Evolutionary conservation across 2,113 vertebrate species (phyloP).

Genomic region (Poeciliopsis retropinna): DNA sequence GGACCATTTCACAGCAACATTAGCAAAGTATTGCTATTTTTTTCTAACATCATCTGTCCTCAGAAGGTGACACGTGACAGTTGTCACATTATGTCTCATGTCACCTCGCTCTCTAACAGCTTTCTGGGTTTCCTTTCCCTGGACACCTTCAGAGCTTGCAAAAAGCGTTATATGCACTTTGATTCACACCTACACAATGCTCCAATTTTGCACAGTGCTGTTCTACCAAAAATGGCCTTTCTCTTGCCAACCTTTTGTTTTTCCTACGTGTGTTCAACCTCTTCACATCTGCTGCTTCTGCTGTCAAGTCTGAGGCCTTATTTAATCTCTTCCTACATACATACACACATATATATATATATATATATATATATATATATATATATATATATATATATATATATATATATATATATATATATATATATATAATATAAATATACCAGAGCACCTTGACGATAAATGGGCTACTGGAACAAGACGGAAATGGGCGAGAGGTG

Average conservation of each 20-base stretch:
- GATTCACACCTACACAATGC: conserved; percentile 37
- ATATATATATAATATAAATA: too few species aligned
- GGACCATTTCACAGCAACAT: conserved; percentile 43
- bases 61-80: conserved; percentile 58
- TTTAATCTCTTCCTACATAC: conserved; percentile 32
- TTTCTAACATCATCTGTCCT: conserved; percentile 27
- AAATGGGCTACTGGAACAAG: too few species aligned
- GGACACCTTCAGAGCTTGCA: conserved; percentile 31
- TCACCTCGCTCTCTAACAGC: conserved; percentile 38
- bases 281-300: conserved; percentile 7
- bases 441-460: too few species aligned
- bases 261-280: neutral
- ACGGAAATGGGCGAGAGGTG: too few species aligned
- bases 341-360: conserved; percentile 7
- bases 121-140: conserved; percentile 13
- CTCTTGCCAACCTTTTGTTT: neutral
- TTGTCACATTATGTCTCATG: conserved; percentile 40
- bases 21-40: conserved; percentile 21
- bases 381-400: too few species aligned
- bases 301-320: conserved; percentile 37
- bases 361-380: too few species aligned
- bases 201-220: neutral
- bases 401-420: too few species aligned
- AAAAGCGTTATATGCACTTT: conserved; percentile 37
- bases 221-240: conserved; percentile 2